Evolutionary conservation across 2,113 vertebrate species (phyloP).

Genomic region (Montifringilla adamsi): DNA sequence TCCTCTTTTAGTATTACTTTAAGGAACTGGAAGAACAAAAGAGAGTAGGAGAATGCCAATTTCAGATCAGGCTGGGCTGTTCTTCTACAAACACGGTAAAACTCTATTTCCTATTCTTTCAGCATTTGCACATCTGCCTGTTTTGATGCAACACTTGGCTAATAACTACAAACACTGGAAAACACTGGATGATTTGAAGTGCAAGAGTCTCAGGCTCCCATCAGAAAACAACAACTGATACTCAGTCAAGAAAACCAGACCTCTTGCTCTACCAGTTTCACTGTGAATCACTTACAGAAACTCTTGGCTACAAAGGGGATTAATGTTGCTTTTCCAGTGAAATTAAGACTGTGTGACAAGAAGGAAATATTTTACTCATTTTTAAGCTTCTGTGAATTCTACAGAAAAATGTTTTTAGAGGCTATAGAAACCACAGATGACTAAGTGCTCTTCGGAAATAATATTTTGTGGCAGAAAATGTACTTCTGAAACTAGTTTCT

Average conservation of each 20-base stretch:
- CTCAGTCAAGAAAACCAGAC: conserved; percentile 13
- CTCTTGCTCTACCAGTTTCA: conserved; percentile 60
- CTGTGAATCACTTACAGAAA: conserved; percentile 65
- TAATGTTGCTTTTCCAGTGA: conserved; percentile 37
- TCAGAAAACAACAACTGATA: conserved; percentile 74
- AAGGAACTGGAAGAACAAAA: neutral
- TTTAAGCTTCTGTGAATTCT: conserved; percentile 35
- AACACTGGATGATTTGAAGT: conserved; percentile 90
- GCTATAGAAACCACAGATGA: conserved; percentile 20
- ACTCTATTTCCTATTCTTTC: neutral
- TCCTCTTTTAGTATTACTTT: neutral
- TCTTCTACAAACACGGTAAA: neutral
- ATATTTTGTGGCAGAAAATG: conserved; percentile 34
- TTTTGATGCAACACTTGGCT: conserved; percentile 89
- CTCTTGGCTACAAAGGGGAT: conserved; percentile 8
- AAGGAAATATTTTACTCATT: conserved; percentile 29
- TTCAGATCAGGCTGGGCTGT: neutral
- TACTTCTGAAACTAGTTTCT: conserved; percentile 40
- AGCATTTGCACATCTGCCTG: conserved; percentile 93
- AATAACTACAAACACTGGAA: conserved; percentile 98
- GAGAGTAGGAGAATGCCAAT: neutral
- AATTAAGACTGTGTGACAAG: conserved; percentile 7
- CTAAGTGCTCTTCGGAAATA: conserved; percentile 41
- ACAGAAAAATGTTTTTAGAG: conserved; percentile 47
- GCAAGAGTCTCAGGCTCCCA: conserved; percentile 86